Evolutionary conservation across 2,113 vertebrate genomes (phyloP).

Genomic region (Paradoxurus hermaphroditus): DNA sequence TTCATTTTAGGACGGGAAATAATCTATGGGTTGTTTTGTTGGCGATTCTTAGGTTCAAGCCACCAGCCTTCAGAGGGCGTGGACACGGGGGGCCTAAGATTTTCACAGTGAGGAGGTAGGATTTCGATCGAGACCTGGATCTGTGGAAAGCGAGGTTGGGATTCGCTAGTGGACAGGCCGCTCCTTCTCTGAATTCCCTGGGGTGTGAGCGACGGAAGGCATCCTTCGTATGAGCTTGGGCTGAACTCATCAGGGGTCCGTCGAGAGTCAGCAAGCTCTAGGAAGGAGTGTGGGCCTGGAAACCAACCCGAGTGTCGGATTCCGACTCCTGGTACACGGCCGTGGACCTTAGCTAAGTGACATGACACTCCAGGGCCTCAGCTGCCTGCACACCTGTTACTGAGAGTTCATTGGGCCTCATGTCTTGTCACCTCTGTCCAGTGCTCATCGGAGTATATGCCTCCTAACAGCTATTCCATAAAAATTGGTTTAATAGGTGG

Average conservation of each 20-base stretch:
- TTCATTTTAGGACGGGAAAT: not conserved
- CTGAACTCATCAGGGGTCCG: not conserved
- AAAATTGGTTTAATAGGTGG: not conserved
- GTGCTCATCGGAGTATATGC: not conserved
- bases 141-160: not conserved
- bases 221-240: not conserved
- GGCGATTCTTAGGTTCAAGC: not conserved
- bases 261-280: fast-evolving
- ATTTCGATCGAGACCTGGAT: not conserved
- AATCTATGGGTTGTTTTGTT: not conserved
- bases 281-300: not conserved
- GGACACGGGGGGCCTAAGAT: not conserved
- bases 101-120: not conserved
- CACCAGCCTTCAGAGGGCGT: not conserved
- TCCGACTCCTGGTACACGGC: not conserved
- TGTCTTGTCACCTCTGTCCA: not conserved
- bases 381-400: not conserved
- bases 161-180: not conserved
- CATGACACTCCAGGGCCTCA: not conserved
- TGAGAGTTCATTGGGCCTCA: not conserved
- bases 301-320: not conserved
- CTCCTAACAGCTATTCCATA: not conserved
- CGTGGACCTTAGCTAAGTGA: not conserved
- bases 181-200: not conserved
- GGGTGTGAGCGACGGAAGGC: too few species aligned